Evolutionary conservation across 2,888 invertebrate species (phyloP).

Genomic region (Platycnemis pennipes): DNA sequence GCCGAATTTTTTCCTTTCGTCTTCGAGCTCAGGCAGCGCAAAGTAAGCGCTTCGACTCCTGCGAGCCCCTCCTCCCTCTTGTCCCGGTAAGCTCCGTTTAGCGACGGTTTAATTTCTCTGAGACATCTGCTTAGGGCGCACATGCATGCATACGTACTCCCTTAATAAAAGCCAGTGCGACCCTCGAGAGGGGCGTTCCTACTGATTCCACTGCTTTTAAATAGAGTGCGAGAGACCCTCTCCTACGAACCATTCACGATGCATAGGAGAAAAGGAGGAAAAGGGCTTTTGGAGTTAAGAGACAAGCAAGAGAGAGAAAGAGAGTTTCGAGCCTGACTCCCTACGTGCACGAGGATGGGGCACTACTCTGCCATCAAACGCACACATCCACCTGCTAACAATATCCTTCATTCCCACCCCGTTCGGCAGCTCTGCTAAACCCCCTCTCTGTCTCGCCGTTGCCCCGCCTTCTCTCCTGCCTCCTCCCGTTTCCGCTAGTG

Average conservation of each 20-base stretch:
- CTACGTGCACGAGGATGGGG: slow-evolving; percentile 6
- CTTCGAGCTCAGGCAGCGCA: not conserved
- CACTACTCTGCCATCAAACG: slow-evolving; percentile 1
- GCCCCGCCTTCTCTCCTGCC: not conserved
- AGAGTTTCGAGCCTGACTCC: not conserved
- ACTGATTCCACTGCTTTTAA: slow-evolving; percentile 21
- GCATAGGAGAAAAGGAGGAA: not conserved
- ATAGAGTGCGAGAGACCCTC: not conserved
- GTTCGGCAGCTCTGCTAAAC: not conserved
- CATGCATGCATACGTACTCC: not conserved
- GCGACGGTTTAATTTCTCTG: not conserved
- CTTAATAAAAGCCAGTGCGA: not conserved
- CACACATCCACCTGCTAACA: not conserved
- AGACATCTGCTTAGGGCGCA: not conserved
- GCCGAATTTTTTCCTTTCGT: not conserved
- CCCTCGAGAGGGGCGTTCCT: not conserved
- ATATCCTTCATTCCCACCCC: not conserved
- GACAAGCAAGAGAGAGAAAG: not conserved
- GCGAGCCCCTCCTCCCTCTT: not conserved
- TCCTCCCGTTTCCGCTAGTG: not conserved
- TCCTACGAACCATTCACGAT: not conserved
- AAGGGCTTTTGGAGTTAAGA: not conserved
- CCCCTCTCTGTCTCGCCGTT: not conserved
- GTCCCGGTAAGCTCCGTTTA: not conserved
- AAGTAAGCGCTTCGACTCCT: not conserved